Conservation (phyloP, 2,113 vertebrate genomes). For the Hemiprocne comata region DNA sequence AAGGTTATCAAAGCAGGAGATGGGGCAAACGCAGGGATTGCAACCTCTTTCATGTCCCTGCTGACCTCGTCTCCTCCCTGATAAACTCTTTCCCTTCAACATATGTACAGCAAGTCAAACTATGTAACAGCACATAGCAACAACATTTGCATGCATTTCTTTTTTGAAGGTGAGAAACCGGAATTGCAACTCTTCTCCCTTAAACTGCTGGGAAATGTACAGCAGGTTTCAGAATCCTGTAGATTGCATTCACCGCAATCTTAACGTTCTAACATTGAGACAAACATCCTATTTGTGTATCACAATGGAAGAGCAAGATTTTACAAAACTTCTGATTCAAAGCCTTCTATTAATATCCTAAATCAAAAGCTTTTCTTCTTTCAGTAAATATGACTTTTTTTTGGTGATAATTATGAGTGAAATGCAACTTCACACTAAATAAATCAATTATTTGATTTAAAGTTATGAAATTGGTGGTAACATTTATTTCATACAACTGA, state of each 20-base stretch:
- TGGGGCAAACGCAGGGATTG: not conserved
- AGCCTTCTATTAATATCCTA: not conserved
- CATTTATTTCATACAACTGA: not conserved
- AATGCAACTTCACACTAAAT: not conserved
- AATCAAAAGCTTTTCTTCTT: not conserved
- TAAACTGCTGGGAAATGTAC: not conserved
- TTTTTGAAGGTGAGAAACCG: not conserved
- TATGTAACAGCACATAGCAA: not conserved
- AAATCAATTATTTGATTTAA: not conserved
- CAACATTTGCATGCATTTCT: not conserved
- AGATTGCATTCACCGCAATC: not conserved
- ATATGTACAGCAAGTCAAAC: not conserved
- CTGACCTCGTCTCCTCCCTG: not conserved
- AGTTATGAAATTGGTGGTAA: not conserved
- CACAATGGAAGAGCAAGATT: not conserved
- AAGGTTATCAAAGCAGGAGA: not conserved
- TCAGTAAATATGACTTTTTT: not conserved
- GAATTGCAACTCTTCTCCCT: not conserved
- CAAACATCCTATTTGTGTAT: not conserved
- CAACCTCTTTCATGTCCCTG: not conserved
- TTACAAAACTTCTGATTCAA: not conserved
- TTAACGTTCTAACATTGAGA: fast-evolving
- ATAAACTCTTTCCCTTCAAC: fast-evolving
- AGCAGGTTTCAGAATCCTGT: not conserved
- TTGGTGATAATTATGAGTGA: not conserved